These are phyloP conservation scores for Lycopodina hypogea DNA, from an alignment of 37 sponge, comb jelly and placozoan species.

Conservation along the genomic window DNA sequence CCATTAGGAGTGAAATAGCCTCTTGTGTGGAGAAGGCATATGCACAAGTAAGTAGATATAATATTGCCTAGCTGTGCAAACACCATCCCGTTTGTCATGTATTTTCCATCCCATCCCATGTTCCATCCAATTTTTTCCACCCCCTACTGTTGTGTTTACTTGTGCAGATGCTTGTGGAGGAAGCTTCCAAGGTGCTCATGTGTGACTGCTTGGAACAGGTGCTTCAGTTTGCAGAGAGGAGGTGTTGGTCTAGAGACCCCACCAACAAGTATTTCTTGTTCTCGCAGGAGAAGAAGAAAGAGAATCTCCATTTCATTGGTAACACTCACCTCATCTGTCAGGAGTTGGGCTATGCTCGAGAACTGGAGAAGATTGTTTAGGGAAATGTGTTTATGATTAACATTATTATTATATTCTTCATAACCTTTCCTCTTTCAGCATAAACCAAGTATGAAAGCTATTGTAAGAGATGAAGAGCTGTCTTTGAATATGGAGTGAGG, in stretches of 20 bases:
- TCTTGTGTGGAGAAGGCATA: constrained; percentile 83
- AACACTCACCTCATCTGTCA: constrained; percentile 55
- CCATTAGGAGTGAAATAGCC: constrained; percentile 91
- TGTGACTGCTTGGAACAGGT: constrained; percentile 36
- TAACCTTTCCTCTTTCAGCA: too few species aligned
- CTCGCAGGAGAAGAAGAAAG: constrained; percentile 43
- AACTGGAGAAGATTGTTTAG: constrained; percentile 93
- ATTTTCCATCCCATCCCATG: background rate
- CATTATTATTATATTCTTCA: too few species aligned
- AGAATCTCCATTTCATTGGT: constrained; percentile 43
- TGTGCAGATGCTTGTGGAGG: constrained; percentile 45
- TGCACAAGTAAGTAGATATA: constrained; percentile 7
- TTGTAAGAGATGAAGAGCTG: too few species aligned
- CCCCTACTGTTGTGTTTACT: background rate
- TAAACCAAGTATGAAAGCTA: too few species aligned
- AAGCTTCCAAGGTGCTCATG: constrained; percentile 73
- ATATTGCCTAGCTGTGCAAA: background rate
- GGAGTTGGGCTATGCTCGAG: constrained; percentile 79
- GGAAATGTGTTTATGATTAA: too few species aligned
- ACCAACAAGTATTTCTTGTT: constrained; percentile 41
- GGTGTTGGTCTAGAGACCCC: constrained; percentile 56
- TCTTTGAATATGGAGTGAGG: too few species aligned
- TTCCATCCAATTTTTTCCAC: background rate
- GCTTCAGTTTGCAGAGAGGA: constrained; percentile 32
- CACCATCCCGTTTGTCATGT: too few species aligned